Conservation (phyloP, 2,797 vertebrate genomes). For the Allobates femoralis region DNA sequence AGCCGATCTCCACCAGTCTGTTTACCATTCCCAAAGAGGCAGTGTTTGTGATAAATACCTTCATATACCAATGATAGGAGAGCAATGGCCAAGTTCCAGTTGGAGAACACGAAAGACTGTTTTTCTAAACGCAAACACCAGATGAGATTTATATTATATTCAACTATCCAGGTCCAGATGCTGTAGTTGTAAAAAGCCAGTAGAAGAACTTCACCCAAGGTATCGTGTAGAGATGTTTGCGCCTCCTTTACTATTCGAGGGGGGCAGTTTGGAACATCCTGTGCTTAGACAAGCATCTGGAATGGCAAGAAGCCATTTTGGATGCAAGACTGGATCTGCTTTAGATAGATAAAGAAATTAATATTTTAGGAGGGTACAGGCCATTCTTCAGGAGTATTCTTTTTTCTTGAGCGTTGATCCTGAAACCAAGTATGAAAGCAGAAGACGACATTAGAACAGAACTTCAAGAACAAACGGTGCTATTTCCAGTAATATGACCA, state of each 20-base stretch:
- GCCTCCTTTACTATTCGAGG: slow-evolving; percentile 4
- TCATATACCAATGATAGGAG: neutral
- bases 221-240: slow-evolving; percentile 1
- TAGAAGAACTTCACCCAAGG: neutral
- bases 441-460: neutral
- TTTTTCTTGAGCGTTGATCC: neutral
- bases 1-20: slow-evolving; percentile 10
- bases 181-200: neutral
- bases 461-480: neutral
- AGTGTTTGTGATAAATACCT: neutral
- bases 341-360: slow-evolving; percentile 1
- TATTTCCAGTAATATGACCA: neutral
- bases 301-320: slow-evolving; percentile 24
- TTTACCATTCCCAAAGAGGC: slow-evolving; percentile 18
- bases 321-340: neutral
- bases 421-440: neutral
- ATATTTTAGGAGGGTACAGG: neutral
- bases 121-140: slow-evolving; percentile 34
- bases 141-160: slow-evolving; percentile 3
- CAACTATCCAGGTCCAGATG: slow-evolving; percentile 32
- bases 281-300: slow-evolving; percentile 28
- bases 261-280: slow-evolving; percentile 25
- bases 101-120: slow-evolving; percentile 34
- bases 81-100: slow-evolving; percentile 23
- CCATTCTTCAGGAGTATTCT: neutral